Base-by-base conservation (phyloP, 2,888 invertebrate species). In the Cheilosia pagana region DNA sequence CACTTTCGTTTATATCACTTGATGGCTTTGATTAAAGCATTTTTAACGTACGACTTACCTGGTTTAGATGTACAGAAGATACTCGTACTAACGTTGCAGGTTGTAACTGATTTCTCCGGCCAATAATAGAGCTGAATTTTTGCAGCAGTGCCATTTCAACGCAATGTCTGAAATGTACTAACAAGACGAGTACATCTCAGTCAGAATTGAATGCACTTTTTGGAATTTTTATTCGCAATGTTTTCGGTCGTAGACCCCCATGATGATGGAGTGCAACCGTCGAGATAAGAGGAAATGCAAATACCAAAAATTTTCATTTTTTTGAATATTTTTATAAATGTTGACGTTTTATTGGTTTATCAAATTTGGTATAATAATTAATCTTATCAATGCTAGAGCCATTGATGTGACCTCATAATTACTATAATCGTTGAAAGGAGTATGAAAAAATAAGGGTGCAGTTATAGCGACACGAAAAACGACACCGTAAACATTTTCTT, bases 141-240 rank as follows among this genome's bases (percentile, higher is more conserved):
- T 39, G 59, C 10, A 70, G 5, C 39, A 59, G 59, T 50, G 59
- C 25, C 70, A 71, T 71, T 48, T 8, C 2, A n/a, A 5, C 4
- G 50, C 35, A 50, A 10, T 35, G 35, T n/a, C 8, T 23, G n/a
- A 10, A 5, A 23, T 23, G 31, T 21, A 6, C 31, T 35, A 14
- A 35, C 7, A 21, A 19, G 4, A 7, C 6, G 0, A 19, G 14
- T n/a, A 31, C 6, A n/a, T 10, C n/a, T n/a, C n/a, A n/a, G n/a
- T n/a, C 25, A 28, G 4, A 8, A 5, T 7, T 14, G 7, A 6
- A 3, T 6, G 14, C 19, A 35, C 12, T 35, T 28, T 62, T 16
- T 7, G 45, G 31, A 14, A 3, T 45, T 48, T 19, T 35, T 19
- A 16, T 43, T 43, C n/a, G n/a, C 16, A 1, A 16, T 43, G 7